Percentiles rank a stretch among this genome's conserved stretches.
Conservation (phyloP, 1,140 invertebrate genomes). For the Macrocentrus cingulum region DNA sequence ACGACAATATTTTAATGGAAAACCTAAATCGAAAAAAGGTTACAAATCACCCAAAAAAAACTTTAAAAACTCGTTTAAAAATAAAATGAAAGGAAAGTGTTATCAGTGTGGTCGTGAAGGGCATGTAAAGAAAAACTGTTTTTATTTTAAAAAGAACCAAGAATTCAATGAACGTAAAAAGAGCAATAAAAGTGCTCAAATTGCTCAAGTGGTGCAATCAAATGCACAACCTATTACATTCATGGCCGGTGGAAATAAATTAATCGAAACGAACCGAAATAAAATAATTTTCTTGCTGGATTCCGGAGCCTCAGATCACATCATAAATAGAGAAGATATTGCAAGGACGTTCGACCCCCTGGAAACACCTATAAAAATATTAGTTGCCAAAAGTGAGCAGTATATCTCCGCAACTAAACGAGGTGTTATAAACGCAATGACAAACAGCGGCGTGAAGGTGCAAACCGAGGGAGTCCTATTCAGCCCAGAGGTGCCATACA, state of each 20-base stretch:
- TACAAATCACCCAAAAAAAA: constrained; percentile 18
- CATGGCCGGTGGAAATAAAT: constrained; percentile 12
- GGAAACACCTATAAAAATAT: constrained; percentile 22
- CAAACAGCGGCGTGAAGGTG: constrained; percentile 27
- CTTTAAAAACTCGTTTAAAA: constrained; percentile 12
- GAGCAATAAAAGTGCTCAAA: constrained; percentile 7
- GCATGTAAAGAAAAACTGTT: background rate
- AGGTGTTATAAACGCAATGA: constrained; percentile 31
- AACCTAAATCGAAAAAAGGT: background rate
- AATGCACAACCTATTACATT: constrained; percentile 6
- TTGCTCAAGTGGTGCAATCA: constrained; percentile 32
- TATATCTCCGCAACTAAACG: constrained; percentile 35
- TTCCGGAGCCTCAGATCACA: constrained; percentile 43
- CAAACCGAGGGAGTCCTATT: constrained; percentile 33
- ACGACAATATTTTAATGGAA: background rate
- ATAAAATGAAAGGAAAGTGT: constrained; percentile 16
- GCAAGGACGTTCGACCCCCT: constrained; percentile 27
- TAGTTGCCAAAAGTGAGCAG: constrained; percentile 33
- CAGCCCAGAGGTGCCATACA: constrained; percentile 34
- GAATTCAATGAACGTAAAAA: background rate
- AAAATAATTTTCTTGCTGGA: constrained; percentile 38
- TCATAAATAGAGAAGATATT: constrained; percentile 38
- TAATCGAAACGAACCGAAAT: constrained; percentile 1
- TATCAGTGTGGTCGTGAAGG: constrained; percentile 14
- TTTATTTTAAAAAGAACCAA: constrained; percentile 17